Percentiles rank a stretch among this genome's conserved stretches.
Conservation (phyloP, 2,888 invertebrate genomes). For the Platycnemis pennipes region DNA sequence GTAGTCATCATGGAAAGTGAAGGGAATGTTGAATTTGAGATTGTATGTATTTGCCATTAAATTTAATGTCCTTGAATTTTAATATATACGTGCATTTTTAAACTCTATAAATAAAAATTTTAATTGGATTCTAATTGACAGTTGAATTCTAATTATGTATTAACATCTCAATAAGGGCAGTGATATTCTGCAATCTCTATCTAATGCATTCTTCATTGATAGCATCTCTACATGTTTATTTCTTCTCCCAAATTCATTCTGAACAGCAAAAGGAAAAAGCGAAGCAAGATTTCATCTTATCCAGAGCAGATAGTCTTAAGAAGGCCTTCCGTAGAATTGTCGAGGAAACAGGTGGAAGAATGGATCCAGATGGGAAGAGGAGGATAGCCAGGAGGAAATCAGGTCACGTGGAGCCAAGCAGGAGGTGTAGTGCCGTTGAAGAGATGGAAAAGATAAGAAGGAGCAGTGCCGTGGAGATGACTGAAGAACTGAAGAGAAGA, state of each 20-base stretch:
- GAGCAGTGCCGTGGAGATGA: slow-evolving; percentile 20
- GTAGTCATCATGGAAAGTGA: too few species aligned
- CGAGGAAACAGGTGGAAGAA: slow-evolving; percentile 88
- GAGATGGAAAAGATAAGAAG: slow-evolving; percentile 35
- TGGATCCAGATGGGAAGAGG: slow-evolving; percentile 80
- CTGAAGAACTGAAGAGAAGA: not conserved
- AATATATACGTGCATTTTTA: too few species aligned
- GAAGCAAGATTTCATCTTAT: slow-evolving; percentile 77
- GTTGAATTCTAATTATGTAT: too few species aligned
- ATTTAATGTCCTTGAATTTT: too few species aligned
- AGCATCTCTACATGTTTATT: not conserved
- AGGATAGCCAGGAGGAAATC: slow-evolving; percentile 41
- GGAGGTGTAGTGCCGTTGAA: slow-evolving; percentile 38
- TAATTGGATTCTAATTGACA: too few species aligned
- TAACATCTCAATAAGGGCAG: too few species aligned
- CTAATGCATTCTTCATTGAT: too few species aligned
- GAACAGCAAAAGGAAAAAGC: not conserved
- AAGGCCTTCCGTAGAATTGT: slow-evolving; percentile 90
- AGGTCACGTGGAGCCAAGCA: slow-evolving; percentile 73
- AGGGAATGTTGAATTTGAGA: too few species aligned
- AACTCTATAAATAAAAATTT: too few species aligned
- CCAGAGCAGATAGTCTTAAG: slow-evolving; percentile 90
- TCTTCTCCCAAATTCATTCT: not conserved
- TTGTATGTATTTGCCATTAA: too few species aligned
- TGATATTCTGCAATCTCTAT: too few species aligned